Evolutionary conservation across 2,113 vertebrate genomes (phyloP).

Genomic region (Scomber japonicus): DNA sequence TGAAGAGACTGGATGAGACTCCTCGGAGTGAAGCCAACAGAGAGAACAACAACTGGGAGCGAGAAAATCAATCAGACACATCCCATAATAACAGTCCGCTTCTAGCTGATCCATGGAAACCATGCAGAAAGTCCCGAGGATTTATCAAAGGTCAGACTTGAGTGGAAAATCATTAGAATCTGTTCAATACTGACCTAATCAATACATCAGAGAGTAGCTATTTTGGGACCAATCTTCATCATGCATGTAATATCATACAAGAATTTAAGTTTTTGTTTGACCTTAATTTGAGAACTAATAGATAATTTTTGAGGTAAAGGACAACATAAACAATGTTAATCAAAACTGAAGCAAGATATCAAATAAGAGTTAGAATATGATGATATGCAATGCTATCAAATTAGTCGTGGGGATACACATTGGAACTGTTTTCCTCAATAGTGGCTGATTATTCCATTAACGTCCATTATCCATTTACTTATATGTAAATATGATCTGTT

Average conservation of each 20-base stretch:
- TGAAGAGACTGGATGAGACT: slow-evolving; percentile 45
- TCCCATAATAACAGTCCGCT: slow-evolving; percentile 59
- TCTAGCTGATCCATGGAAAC: slow-evolving; percentile 73
- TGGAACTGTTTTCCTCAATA: neutral
- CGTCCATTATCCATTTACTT: neutral
- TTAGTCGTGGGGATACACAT: neutral
- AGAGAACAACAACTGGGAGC: slow-evolving; percentile 13
- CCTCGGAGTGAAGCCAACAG: slow-evolving; percentile 17
- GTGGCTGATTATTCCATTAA: neutral
- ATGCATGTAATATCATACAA: neutral
- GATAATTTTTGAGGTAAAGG: slow-evolving; percentile 13
- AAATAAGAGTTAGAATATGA: neutral
- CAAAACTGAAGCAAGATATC: no score
- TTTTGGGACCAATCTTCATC: neutral
- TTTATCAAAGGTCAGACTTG: slow-evolving; percentile 80
- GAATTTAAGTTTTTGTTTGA: slow-evolving; percentile 4
- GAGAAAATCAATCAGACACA: slow-evolving; percentile 49
- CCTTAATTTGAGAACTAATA: neutral
- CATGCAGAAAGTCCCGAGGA: slow-evolving; percentile 66
- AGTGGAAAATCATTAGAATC: slow-evolving; percentile 21
- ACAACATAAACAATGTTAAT: neutral
- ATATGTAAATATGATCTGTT: neutral
- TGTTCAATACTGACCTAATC: slow-evolving; percentile 27
- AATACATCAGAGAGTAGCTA: slow-evolving; percentile 1
- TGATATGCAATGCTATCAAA: neutral